Conservation (phyloP, 2,888 invertebrate genomes). For the Ramazzottius varieornatus region DNA sequence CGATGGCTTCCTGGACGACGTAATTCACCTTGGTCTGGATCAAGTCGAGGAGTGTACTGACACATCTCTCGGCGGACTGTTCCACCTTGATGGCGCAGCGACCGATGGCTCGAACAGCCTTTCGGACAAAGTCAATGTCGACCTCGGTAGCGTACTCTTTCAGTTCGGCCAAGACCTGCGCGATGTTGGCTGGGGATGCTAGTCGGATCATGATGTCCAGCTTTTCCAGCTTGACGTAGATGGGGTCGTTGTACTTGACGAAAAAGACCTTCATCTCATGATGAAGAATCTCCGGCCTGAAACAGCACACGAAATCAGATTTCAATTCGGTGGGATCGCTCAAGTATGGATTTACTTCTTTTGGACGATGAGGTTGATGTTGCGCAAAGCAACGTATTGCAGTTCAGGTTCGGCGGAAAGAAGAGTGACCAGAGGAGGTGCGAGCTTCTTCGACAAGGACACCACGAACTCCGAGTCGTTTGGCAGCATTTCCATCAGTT, state of each 20-base stretch:
- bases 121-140: constrained; percentile 95
- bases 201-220: constrained; percentile 96
- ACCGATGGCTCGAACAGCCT: constrained; percentile 92
- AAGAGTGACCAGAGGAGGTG: constrained; percentile 91
- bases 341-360: constrained; percentile 44
- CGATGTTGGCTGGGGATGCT: constrained; percentile 88
- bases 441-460: constrained; percentile 76
- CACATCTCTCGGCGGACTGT: constrained; percentile 89
- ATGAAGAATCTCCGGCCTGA: constrained; percentile 75
- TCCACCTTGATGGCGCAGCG: constrained; percentile 95
- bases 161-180: constrained; percentile 83
- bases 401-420: constrained; percentile 95
- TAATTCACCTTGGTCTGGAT: constrained; percentile 99
- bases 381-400: constrained; percentile 88
- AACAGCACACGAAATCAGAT: neutral
- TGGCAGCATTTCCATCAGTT: constrained; percentile 85
- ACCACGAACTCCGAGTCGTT: constrained; percentile 75
- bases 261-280: constrained; percentile 99
- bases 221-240: constrained; percentile 95
- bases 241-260: constrained; percentile 98
- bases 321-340: neutral
- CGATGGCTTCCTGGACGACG: constrained; percentile 97
- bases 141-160: constrained; percentile 97
- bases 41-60: constrained; percentile 78
- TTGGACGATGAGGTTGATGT: constrained; percentile 96